These are phyloP conservation scores for Cancer borealis DNA, from an alignment of 2,888 invertebrate genomes.

Conservation along the genomic window DNA sequence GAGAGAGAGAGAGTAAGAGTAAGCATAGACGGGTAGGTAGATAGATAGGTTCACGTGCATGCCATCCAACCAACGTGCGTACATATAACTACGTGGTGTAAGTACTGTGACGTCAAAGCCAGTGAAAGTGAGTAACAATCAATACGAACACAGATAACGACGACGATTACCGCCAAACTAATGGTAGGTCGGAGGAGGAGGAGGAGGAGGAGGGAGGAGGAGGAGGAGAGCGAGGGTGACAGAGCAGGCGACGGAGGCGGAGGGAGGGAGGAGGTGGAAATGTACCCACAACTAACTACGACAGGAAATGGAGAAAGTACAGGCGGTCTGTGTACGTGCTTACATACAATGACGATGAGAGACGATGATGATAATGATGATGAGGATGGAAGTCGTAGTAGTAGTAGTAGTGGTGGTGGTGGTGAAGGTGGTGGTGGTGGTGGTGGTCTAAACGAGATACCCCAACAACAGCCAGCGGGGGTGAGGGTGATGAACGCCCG, in stretches of 20 bases:
- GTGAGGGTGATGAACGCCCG: background rate
- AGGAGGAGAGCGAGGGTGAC: background rate
- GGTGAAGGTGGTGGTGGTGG: background rate
- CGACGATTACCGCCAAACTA: background rate
- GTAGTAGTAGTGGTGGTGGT: background rate
- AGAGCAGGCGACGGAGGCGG: background rate
- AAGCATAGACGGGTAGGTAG: background rate
- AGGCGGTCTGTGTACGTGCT: background rate
- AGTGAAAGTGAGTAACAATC: background rate
- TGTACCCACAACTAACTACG: background rate
- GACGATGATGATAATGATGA: background rate
- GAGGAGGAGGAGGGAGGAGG: background rate
- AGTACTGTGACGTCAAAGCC: background rate
- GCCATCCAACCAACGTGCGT: background rate
- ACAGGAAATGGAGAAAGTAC: constrained; percentile 17
- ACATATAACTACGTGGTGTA: background rate
- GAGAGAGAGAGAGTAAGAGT: background rate
- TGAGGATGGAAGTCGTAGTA: background rate
- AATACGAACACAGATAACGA: background rate
- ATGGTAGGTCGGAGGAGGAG: background rate
- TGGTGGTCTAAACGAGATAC: background rate
- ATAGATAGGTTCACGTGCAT: background rate
- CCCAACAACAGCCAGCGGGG: background rate
- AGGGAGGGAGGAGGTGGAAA: background rate
- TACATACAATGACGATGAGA: background rate